phyloP scores from a whole-genome alignment of 1,140 invertebrate genomes.

The Berghia stephanieae region DNA sequence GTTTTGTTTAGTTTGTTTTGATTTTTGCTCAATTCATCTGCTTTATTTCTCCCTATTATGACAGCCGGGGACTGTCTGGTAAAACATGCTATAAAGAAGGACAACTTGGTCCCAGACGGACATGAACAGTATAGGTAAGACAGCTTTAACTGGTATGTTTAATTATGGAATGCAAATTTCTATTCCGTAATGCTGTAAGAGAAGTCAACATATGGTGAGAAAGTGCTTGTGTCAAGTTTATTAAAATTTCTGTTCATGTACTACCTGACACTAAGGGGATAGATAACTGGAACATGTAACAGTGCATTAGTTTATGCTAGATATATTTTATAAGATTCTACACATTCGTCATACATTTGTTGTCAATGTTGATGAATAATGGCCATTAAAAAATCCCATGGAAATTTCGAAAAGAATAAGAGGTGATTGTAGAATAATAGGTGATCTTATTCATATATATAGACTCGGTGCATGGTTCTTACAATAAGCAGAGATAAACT shows the following conservation, averaged over 20 bases:
- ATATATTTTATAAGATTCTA: too few species aligned
- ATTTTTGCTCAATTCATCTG: neutral
- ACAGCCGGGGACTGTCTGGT: neutral
- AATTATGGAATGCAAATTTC: neutral
- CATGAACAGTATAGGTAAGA: conserved; percentile 13
- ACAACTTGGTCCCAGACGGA: conserved; percentile 13
- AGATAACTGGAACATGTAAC: too few species aligned
- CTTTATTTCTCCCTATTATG: neutral
- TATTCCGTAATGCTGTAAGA: neutral
- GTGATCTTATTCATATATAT: too few species aligned
- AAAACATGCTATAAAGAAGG: neutral
- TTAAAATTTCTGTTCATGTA: neutral
- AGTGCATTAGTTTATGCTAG: too few species aligned
- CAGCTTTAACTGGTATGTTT: neutral
- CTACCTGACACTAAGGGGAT: neutral
- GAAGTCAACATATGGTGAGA: neutral
- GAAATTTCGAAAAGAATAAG: too few species aligned
- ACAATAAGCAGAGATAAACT: too few species aligned
- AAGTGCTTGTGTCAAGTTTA: neutral
- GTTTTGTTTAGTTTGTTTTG: neutral
- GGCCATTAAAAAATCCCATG: too few species aligned
- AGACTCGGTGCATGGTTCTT: too few species aligned
- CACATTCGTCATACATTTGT: too few species aligned
- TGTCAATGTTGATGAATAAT: too few species aligned
- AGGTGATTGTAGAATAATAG: too few species aligned